Percentiles rank a stretch among this genome's conserved stretches.
phyloP scores from a whole-genome alignment of 1,140 invertebrate genomes.

The Euborellia annulipes region DNA sequence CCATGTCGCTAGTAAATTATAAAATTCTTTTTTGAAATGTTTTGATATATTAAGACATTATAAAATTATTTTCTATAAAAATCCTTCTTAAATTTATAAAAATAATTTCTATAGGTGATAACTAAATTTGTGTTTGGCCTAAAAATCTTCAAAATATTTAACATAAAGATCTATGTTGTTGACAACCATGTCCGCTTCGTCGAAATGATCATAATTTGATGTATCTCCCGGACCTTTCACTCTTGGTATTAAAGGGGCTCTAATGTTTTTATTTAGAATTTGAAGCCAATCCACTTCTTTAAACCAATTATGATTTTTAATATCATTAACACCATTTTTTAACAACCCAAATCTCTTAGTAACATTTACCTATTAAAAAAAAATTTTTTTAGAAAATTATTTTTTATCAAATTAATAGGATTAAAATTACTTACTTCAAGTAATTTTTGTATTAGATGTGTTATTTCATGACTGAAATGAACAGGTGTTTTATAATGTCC shows the following conservation, averaged over 20 bases:
- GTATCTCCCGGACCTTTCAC: constrained; percentile 51
- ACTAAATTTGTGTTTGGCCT: too few relatives aligned
- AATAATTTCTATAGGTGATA: too few relatives aligned
- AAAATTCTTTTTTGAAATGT: too few relatives aligned
- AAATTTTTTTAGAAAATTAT: too few relatives aligned
- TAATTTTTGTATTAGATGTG: too few relatives aligned
- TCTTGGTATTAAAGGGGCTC: constrained; percentile 60
- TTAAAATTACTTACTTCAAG: too few relatives aligned
- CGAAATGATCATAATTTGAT: constrained; percentile 61
- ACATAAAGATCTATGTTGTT: constrained; percentile 40
- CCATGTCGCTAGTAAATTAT: too few relatives aligned
- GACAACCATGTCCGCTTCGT: constrained; percentile 42
- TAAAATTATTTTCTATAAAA: too few relatives aligned
- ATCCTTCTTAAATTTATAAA: too few relatives aligned
- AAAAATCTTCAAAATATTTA: constrained; percentile 56
- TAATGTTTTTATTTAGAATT: constrained; percentile 65
- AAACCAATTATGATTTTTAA: constrained; percentile 64
- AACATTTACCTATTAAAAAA: constrained; percentile 44
- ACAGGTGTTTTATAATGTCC: constrained; percentile 46
- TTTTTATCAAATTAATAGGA: too few relatives aligned
- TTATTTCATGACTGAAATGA: too few relatives aligned
- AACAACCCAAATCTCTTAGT: constrained; percentile 39
- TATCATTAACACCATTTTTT: constrained; percentile 55
- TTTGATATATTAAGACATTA: too few relatives aligned
- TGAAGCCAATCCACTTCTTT: constrained; percentile 66